These are phyloP conservation scores for Luperina testacea DNA, from an alignment of 2,888 invertebrate species.

Conservation along the genomic window DNA sequence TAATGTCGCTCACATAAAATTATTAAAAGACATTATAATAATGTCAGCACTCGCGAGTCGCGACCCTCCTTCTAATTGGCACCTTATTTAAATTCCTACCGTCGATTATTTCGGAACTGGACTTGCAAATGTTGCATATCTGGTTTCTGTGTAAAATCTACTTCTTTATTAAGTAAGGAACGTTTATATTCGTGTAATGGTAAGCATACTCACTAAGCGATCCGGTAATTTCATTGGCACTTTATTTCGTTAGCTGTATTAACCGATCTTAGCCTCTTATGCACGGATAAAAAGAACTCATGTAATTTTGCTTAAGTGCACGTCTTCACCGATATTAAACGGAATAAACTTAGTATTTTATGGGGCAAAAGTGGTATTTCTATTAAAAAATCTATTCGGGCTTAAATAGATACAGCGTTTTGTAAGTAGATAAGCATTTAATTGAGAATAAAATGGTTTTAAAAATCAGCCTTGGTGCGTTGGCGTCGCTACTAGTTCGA, in stretches of 20 bases:
- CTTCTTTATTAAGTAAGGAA: conserved; percentile 85
- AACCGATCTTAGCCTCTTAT: conserved; percentile 67
- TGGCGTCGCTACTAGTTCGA: conserved; percentile 42
- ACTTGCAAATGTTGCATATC: conserved; percentile 79
- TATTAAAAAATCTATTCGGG: conserved; percentile 66
- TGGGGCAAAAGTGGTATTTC: conserved; percentile 74
- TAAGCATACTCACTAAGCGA: conserved; percentile 81
- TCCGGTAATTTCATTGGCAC: conserved; percentile 79
- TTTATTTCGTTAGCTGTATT: conserved; percentile 79
- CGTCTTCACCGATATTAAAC: conserved; percentile 73
- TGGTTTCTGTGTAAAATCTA: conserved; percentile 83
- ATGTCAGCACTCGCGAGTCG: conserved; percentile 74
- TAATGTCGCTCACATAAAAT: conserved; percentile 79
- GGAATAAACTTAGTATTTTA: conserved; percentile 76
- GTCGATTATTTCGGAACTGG: conserved; percentile 83
- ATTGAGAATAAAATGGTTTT: conserved; percentile 48
- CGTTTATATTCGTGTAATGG: conserved; percentile 82
- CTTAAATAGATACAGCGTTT: conserved; percentile 47
- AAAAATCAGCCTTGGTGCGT: not conserved
- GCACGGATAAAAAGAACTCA: conserved; percentile 69
- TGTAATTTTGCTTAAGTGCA: conserved; percentile 77
- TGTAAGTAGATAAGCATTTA: conserved; percentile 49
- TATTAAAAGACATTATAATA: conserved; percentile 80
- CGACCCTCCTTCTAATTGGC: conserved; percentile 84
- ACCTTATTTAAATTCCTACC: conserved; percentile 86